Percentiles rank a stretch among this genome's conserved stretches.
These are phyloP conservation scores for Ennomos quercinarius DNA, from an alignment of 2,888 invertebrate species.

Conservation along the genomic window DNA sequence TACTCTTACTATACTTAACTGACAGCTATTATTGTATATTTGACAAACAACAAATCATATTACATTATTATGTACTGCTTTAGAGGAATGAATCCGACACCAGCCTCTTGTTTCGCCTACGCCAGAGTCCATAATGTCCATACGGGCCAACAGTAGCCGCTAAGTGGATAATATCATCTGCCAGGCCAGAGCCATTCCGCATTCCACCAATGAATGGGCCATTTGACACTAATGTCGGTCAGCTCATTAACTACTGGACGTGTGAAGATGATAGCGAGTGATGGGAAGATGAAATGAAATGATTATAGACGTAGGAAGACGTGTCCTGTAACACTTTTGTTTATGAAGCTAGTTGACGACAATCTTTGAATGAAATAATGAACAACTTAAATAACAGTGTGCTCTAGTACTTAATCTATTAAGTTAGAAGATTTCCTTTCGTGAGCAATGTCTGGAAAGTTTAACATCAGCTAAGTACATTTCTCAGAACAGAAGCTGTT, in stretches of 20 bases:
- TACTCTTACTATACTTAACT: no score
- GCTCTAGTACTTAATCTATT: no score
- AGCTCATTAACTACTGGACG: slow-evolving; percentile 60
- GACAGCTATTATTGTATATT: no score
- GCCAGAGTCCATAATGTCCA: slow-evolving; percentile 51
- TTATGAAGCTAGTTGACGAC: neutral
- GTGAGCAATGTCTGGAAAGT: no score
- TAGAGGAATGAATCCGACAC: no score
- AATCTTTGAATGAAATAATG: no score
- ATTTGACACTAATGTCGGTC: slow-evolving; percentile 72
- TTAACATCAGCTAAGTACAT: no score
- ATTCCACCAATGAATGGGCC: slow-evolving; percentile 68
- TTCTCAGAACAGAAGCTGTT: no score
- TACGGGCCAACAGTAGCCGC: slow-evolving; percentile 69
- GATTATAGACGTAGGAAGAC: slow-evolving; percentile 31
- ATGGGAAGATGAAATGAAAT: slow-evolving; percentile 37
- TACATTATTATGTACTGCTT: no score
- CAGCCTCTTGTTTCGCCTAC: slow-evolving; percentile 31
- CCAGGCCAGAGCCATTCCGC: slow-evolving; percentile 75
- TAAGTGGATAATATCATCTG: slow-evolving; percentile 83
- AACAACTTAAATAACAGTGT: no score
- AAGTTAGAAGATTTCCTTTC: no score
- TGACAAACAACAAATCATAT: no score
- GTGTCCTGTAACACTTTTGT: slow-evolving; percentile 21
- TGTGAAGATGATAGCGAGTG: slow-evolving; percentile 33